Percentiles rank a stretch among this genome's conserved stretches.
Evolutionary conservation across 2,797 vertebrate genomes (phyloP).

Genomic region (Neosalanx taihuensis): DNA sequence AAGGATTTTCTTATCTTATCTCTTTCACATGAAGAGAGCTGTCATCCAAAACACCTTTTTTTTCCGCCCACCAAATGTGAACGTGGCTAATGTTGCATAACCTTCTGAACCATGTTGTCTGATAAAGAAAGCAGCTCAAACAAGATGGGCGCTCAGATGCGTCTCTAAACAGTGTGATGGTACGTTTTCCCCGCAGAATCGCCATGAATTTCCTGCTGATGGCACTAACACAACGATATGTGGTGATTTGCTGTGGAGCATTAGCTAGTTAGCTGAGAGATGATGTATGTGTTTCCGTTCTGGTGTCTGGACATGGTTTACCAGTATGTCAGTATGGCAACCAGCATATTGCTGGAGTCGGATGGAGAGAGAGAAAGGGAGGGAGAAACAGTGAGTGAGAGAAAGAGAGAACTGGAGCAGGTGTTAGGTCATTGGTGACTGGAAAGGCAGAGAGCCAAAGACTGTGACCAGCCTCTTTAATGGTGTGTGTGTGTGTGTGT

Average conservation of each 20-base stretch:
- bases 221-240: background rate
- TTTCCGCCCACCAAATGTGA: background rate
- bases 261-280: constrained; percentile 5
- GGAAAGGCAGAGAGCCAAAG: constrained; percentile 14
- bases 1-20: too few species aligned
- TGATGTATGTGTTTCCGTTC: constrained; percentile 11
- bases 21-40: background rate
- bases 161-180: background rate
- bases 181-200: constrained; percentile 4
- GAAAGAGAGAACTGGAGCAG: background rate
- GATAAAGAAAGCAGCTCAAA: background rate
- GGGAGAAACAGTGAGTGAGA: background rate
- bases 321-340: too few species aligned
- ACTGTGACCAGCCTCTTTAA: constrained; percentile 23
- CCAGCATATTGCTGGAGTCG: too few species aligned
- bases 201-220: background rate
- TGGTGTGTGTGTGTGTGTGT: background rate
- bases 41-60: background rate
- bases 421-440: background rate
- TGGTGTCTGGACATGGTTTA: constrained; percentile 6
- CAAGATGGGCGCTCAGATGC: background rate
- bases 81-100: background rate
- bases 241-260: constrained; percentile 14
- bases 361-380: background rate
- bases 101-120: background rate